Base-by-base conservation (phyloP, 2,797 vertebrate species). In the Platalea minor region DNA sequence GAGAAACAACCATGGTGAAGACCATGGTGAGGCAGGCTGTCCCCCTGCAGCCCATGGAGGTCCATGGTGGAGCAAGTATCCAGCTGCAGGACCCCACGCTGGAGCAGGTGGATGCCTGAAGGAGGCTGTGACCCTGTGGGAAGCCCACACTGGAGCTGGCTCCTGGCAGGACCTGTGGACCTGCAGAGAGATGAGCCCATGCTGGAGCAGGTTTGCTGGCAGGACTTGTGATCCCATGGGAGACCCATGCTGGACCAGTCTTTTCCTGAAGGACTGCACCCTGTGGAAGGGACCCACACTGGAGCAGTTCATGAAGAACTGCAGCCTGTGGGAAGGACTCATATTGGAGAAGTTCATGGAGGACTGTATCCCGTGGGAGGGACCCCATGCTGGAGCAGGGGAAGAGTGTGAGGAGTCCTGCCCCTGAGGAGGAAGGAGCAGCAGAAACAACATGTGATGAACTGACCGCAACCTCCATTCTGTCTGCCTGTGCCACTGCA, bases 401-500 rank as follows among this genome's bases (percentile, higher is more conserved):
- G 39, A 41, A 41, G 39, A 56, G 54, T n/a, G 31, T n/a, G 31
- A 56, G 31, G 56, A 28, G 9, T 51, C 25, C 48, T 48, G 15
- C 50, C 26, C 51, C 51, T 57, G 56, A 35, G 21, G n/a, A 35
- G 21, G 56, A 59, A 59, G n/a, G 56, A 35, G n/a, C 7, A 4
- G 56, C 56, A 59, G n/a, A 59, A 14, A 35, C 10, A 24, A n/a
- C 9, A 9, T n/a, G 31, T n/a, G 33, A 23, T n/a, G 21, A 57
- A 56, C 54, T n/a, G 31, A 21, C 33, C 4, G 3, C 33, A 45
- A 37, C 17, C 26, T 7, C 21, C 14, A 19, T n/a, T 24, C 43
- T 1, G 0, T 59, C 9, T 16, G 5, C 18, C 45, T n/a, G 9
- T 4, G 7, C 11, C 11, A 1, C 21, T 48, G 21, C 3, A 2